Conservation (phyloP, 2,113 vertebrate genomes). For the Bungarus multicinctus region DNA sequence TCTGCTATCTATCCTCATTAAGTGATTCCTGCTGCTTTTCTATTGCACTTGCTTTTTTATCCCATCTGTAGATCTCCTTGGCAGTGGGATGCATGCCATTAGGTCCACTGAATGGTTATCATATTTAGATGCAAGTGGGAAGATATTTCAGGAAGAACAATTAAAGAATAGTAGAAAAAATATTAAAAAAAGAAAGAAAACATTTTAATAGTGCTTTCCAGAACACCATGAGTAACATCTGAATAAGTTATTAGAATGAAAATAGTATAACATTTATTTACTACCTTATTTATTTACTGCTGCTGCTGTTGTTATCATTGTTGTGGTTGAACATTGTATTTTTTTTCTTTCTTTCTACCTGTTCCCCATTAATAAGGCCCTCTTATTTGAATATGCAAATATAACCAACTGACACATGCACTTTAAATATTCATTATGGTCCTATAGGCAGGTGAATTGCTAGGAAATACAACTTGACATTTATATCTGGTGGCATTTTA, state of each 20-base stretch:
- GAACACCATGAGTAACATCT: not conserved
- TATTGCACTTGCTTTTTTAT: conserved; percentile 34
- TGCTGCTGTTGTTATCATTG: not conserved
- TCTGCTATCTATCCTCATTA: conserved; percentile 44
- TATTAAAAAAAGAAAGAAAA: not conserved
- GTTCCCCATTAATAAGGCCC: not conserved
- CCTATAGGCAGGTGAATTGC: not conserved
- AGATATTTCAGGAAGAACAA: not conserved
- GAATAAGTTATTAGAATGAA: not conserved
- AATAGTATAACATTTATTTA: not conserved
- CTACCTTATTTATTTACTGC: not conserved
- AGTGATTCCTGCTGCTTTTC: conserved; percentile 35
- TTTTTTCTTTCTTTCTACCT: not conserved
- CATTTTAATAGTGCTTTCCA: not conserved
- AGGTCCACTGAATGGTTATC: conserved; percentile 23
- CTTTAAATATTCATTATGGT: not conserved
- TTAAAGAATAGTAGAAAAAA: not conserved
- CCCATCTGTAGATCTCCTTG: conserved; percentile 41
- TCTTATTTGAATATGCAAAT: not conserved
- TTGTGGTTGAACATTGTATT: not conserved
- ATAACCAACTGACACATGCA: not conserved
- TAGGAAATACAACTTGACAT: not conserved
- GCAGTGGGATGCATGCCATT: conserved; percentile 33
- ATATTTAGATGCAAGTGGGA: conserved; percentile 19
- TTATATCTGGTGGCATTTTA: not conserved